Percentiles rank a stretch among this genome's conserved stretches.
These are phyloP conservation scores for Orycteropus afer DNA, from an alignment of 2,113 vertebrate species.

Conservation along the genomic window DNA sequence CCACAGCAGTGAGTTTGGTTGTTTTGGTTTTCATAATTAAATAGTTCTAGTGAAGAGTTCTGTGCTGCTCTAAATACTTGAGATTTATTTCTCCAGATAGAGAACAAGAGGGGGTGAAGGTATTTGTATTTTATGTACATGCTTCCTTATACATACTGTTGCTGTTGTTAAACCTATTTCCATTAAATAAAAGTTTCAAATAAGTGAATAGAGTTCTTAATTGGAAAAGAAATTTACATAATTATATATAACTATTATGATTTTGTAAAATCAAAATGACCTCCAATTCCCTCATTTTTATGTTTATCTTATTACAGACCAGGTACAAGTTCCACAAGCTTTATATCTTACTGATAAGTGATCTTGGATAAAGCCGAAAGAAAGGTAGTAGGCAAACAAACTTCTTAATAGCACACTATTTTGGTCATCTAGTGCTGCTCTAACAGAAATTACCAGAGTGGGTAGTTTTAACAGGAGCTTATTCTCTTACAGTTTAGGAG, in stretches of 20 bases:
- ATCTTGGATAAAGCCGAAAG: neutral
- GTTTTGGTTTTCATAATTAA: too few species aligned
- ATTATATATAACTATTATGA: neutral
- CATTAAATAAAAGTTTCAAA: neutral
- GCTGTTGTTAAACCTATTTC: neutral
- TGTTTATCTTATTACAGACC: neutral
- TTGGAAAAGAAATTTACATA: constrained; percentile 4
- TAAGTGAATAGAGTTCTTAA: neutral
- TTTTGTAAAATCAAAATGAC: neutral
- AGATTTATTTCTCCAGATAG: neutral
- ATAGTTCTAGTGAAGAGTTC: neutral
- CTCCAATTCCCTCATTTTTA: neutral
- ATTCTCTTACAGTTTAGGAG: too few species aligned
- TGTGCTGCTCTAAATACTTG: neutral
- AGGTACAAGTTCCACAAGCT: neutral
- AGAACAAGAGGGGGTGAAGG: neutral
- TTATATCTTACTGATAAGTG: neutral
- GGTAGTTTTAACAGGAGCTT: too few species aligned
- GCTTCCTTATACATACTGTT: neutral
- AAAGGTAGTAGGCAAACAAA: neutral
- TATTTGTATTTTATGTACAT: neutral
- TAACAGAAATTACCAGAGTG: too few species aligned
- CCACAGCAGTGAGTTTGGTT: too few species aligned
- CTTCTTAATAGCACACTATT: neutral
- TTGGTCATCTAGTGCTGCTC: too few species aligned